These are phyloP conservation scores for Gulo gulo DNA, from an alignment of 2,113 vertebrate genomes.

Conservation along the genomic window DNA sequence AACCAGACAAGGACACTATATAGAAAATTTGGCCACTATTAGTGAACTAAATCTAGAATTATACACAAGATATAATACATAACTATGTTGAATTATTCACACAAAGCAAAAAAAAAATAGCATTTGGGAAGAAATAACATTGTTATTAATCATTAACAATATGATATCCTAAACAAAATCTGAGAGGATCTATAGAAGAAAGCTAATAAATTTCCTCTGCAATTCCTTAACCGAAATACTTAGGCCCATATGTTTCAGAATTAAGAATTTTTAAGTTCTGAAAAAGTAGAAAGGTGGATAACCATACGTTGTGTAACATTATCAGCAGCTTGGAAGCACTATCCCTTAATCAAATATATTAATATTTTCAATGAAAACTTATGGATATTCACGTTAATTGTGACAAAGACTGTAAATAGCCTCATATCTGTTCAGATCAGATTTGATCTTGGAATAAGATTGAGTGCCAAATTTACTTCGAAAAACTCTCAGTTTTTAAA, in stretches of 20 bases:
- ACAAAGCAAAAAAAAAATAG: neutral
- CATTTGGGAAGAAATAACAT: neutral
- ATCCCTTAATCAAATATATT: constrained; percentile 14
- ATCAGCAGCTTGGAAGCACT: neutral
- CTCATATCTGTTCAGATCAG: constrained; percentile 45
- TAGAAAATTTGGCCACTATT: neutral
- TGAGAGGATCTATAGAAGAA: neutral
- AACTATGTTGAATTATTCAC: neutral
- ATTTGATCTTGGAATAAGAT: constrained; percentile 48
- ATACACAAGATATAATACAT: neutral
- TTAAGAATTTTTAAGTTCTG: neutral
- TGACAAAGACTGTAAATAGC: constrained; percentile 49
- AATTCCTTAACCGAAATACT: neutral
- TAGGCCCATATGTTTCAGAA: neutral
- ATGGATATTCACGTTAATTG: constrained; percentile 62
- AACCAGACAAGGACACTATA: neutral
- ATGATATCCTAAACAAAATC: neutral
- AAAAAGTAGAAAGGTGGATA: neutral
- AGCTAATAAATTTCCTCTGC: neutral
- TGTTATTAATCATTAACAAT: neutral
- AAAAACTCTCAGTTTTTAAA: neutral
- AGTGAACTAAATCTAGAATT: neutral
- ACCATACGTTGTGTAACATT: neutral
- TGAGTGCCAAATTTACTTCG: neutral
- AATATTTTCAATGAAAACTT: constrained; percentile 42